phyloP scores from a whole-genome alignment of 1,140 invertebrate genomes.

The Tetramorium simillimum region DNA sequence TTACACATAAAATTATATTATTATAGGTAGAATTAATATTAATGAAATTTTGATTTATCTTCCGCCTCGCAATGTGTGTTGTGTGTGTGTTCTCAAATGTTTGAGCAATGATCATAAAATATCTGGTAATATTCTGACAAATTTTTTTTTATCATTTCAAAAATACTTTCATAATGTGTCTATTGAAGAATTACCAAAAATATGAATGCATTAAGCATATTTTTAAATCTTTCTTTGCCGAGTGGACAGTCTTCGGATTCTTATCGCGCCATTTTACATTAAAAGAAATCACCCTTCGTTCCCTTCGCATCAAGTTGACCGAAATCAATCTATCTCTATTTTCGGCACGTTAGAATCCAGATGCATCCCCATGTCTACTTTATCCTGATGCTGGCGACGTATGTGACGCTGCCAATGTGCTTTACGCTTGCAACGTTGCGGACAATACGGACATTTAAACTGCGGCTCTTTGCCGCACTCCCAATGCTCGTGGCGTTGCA shows the following conservation, averaged over 20 bases:
- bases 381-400: slow-evolving; percentile 86
- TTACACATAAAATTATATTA: background rate
- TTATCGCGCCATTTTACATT: background rate
- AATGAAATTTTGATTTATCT: slow-evolving; percentile 8
- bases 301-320: background rate
- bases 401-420: slow-evolving; percentile 87
- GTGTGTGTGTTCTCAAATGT: background rate
- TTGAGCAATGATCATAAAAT: background rate
- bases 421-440: slow-evolving; percentile 87
- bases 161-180: background rate
- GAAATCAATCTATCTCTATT: slow-evolving; percentile 61
- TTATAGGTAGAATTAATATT: background rate
- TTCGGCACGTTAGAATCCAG: slow-evolving; percentile 55
- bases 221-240: background rate
- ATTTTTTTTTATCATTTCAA: background rate
- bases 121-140: background rate
- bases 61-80: background rate
- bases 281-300: background rate
- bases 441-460: slow-evolving; percentile 89
- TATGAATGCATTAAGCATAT: background rate
- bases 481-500: slow-evolving; percentile 88
- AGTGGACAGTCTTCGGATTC: background rate
- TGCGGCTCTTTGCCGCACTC: slow-evolving; percentile 89
- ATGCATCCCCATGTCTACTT: slow-evolving; percentile 82
- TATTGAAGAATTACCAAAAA: background rate